These are phyloP conservation scores for Oscheius sp. DNA, from an alignment of 2,888 invertebrate species.

Conservation along the genomic window DNA sequence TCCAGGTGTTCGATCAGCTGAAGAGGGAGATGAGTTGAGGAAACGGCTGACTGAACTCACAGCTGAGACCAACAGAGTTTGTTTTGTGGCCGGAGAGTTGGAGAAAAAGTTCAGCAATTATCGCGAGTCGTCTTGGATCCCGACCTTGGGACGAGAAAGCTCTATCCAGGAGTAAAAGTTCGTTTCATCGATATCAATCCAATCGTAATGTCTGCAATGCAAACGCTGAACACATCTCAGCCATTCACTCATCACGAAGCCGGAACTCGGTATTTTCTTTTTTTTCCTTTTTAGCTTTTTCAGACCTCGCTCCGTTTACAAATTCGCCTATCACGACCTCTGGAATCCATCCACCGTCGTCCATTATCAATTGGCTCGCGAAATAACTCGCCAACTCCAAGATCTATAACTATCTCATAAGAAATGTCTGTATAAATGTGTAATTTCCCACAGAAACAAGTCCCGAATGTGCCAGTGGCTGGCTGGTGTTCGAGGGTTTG, in stretches of 20 bases:
- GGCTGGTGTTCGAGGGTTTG: conserved; percentile 3
- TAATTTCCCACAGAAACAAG: too few species aligned
- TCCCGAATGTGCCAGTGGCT: too few species aligned
- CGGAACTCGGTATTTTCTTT: conserved; percentile 41
- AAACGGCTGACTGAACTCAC: conserved; percentile 46
- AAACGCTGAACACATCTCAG: conserved; percentile 56
- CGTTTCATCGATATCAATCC: conserved; percentile 57
- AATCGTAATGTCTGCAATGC: conserved; percentile 53
- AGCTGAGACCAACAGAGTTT: conserved; percentile 53
- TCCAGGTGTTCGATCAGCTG: conserved; percentile 57
- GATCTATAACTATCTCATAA: conserved; percentile 34
- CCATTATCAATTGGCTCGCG: conserved; percentile 57
- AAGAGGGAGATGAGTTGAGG: conserved; percentile 50
- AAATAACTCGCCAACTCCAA: conserved; percentile 54
- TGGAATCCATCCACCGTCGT: conserved; percentile 63
- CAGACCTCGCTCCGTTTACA: conserved; percentile 53
- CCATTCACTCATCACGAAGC: conserved; percentile 59
- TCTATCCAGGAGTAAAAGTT: conserved; percentile 45
- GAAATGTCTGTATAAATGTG: neutral
- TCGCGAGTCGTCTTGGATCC: conserved; percentile 51
- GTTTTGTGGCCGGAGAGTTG: neutral
- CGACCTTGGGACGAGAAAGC: conserved; percentile 46
- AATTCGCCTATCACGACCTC: conserved; percentile 59
- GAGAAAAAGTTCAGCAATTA: conserved; percentile 45
- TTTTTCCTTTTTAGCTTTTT: neutral